phyloP scores from a whole-genome alignment of 2,888 invertebrate species.

The Drosophila prostipennis region DNA sequence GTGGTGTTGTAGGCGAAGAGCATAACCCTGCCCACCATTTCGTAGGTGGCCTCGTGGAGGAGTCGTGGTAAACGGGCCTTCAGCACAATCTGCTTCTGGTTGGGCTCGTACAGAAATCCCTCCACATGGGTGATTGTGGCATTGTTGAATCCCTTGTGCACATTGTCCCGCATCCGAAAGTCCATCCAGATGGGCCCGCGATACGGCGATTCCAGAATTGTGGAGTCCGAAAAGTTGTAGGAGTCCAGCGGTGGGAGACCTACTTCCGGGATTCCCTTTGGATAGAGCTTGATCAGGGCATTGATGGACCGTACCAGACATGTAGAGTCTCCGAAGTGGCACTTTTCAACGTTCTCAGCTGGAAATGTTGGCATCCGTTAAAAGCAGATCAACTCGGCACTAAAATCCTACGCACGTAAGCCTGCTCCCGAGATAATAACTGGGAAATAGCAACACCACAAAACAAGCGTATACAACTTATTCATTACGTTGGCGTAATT shows the following conservation, averaged over 20 bases:
- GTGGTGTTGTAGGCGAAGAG: constrained; percentile 50
- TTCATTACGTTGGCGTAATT: constrained; percentile 35
- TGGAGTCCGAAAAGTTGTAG: constrained; percentile 1
- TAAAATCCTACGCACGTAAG: constrained; percentile 40
- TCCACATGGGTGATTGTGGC: constrained; percentile 52
- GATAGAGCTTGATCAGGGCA: constrained; percentile 40
- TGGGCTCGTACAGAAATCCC: constrained; percentile 63
- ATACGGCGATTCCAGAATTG: constrained; percentile 6
- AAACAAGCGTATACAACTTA: constrained; percentile 9
- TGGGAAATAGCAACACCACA: constrained; percentile 6
- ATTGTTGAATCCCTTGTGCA: constrained; percentile 53
- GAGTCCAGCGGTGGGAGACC: constrained; percentile 49
- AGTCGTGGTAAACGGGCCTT: constrained; percentile 51
- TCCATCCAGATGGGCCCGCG: constrained; percentile 43
- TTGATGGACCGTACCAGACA: constrained; percentile 53
- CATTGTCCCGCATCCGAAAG: constrained; percentile 34
- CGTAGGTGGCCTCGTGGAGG: constrained; percentile 39
- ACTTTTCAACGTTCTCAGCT: constrained; percentile 58
- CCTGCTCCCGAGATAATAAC: constrained; percentile 7
- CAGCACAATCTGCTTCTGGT: constrained; percentile 47
- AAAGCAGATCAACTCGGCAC: not conserved
- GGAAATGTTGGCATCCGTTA: constrained; percentile 4
- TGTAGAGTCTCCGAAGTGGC: constrained; percentile 48
- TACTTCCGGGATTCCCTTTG: constrained; percentile 56
- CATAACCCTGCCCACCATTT: constrained; percentile 37